Conservation (phyloP, 1,140 invertebrate genomes). For the Popillia japonica region DNA sequence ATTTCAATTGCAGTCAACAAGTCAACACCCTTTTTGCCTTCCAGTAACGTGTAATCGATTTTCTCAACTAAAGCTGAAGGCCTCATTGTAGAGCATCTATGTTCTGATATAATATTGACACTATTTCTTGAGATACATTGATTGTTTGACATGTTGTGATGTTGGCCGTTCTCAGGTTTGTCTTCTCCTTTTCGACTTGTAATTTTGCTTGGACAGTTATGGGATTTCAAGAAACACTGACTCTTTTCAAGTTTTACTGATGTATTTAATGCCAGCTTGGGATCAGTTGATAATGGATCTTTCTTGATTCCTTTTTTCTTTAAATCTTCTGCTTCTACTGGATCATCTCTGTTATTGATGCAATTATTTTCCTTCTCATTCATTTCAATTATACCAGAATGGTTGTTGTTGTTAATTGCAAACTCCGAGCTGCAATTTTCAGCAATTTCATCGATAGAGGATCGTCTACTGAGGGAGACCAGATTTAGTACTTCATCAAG, state of each 20-base stretch:
- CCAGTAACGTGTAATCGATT: slow-evolving; percentile 51
- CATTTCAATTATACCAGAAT: background rate
- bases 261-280: slow-evolving; percentile 2
- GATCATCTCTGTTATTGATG: slow-evolving; percentile 12
- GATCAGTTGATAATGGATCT: slow-evolving; percentile 10
- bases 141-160: background rate
- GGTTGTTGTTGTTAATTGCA: slow-evolving; percentile 18
- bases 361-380: slow-evolving; percentile 31
- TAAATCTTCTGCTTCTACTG: background rate
- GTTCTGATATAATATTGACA: slow-evolving; percentile 42
- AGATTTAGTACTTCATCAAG: slow-evolving; percentile 30
- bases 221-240: slow-evolving; percentile 6
- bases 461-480: slow-evolving; percentile 2
- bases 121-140: background rate
- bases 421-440: background rate
- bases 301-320: background rate
- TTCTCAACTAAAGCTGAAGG: slow-evolving; percentile 48
- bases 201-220: background rate
- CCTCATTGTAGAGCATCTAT: slow-evolving; percentile 38
- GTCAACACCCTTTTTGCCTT: slow-evolving; percentile 54
- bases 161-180: background rate
- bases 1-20: slow-evolving; percentile 56
- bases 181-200: background rate
- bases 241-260: slow-evolving; percentile 24
- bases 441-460: background rate